These are phyloP conservation scores for Poeciliopsis retropinna DNA, from an alignment of 2,113 vertebrate genomes.

Conservation along the genomic window DNA sequence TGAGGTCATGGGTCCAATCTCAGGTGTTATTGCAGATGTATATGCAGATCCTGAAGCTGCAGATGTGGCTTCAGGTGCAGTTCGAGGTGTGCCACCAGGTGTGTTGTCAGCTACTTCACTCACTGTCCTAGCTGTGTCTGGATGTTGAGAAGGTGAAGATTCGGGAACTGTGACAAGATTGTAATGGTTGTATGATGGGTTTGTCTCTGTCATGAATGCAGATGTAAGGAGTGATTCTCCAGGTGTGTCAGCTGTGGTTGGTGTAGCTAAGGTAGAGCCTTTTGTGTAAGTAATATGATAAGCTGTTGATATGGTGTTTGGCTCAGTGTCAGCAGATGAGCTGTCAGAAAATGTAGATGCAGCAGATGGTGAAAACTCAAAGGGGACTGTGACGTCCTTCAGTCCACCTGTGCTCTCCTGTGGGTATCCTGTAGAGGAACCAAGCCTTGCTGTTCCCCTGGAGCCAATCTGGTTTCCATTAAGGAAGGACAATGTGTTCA, in stretches of 20 bases:
- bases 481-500: neutral
- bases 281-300: neutral
- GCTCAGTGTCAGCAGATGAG: neutral
- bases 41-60: too few species aligned
- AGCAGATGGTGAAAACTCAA: neutral
- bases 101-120: neutral
- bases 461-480: neutral
- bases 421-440: neutral
- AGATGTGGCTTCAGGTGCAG: neutral
- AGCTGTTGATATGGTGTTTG: neutral
- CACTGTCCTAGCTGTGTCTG: neutral
- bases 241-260: neutral
- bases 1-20: neutral
- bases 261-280: neutral
- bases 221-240: neutral
- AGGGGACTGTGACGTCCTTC: neutral
- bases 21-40: neutral
- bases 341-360: neutral
- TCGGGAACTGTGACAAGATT: neutral
- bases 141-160: neutral
- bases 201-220: neutral
- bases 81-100: too few species aligned
- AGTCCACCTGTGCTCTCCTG: neutral
- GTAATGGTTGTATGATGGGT: neutral
- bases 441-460: neutral